Base-by-base conservation (phyloP, 1,140 invertebrate genomes). In the Lasaia peninsularis region DNA sequence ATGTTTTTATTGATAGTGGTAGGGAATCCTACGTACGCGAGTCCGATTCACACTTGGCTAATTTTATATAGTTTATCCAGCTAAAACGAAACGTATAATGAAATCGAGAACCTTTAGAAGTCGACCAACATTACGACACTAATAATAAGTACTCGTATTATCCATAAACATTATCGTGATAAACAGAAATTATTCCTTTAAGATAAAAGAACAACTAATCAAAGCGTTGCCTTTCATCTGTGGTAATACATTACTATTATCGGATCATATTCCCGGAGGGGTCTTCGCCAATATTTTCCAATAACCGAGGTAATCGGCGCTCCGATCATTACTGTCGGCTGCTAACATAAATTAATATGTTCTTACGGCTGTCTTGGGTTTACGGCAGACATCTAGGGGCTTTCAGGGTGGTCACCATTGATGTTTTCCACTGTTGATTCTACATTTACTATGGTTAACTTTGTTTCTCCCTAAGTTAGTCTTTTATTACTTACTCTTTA, bases 341-440 rank as follows among this genome's bases (percentile, higher is more conserved):
- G 56, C 69, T 71, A 73, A 80, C 75, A 75, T 80, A 73, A 73
- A 80, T 75, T 80, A 80, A 80, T 78, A 78, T 63, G 52, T 63
- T 58, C 60, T 54, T 56, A 58, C 55, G 52, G 14, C n/a, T 51
- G 49, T 40, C 35, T 40, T 40, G 35, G 35, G 53, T 65, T 58
- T 53, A 60, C 63, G 60, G 60, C 61, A 28, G 58, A 56, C 56
- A 61, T 65, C 67, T 63, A 37, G 67, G 67, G 67, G 59, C 56
- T 55, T 60, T 44, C 58, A 51, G 53, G 40, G 52, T 49, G 49
- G 60, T 57, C 57, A 60, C 56, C 61, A 65, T 65, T 61, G 63
- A 60, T 65, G 56, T 65, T 49, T 54, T 67, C 4, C 24, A 28
- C 4, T 28, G 24, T 49, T 21, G 44, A 49, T 49, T 21, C 20